These are phyloP conservation scores for Pseudomyrmex sp. DNA, from an alignment of 1,140 invertebrate species.

Conservation along the genomic window DNA sequence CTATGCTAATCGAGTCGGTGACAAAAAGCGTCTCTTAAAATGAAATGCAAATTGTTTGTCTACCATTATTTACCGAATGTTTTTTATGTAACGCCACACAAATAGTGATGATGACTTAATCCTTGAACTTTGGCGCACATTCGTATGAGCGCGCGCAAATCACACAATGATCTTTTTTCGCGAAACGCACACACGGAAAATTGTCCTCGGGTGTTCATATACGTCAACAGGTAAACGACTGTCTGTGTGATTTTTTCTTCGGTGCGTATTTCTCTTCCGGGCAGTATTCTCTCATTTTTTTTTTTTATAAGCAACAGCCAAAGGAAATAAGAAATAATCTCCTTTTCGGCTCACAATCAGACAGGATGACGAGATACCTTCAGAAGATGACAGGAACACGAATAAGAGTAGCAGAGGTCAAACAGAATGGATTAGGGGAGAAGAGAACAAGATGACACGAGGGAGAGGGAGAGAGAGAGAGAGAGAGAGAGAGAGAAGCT, in stretches of 20 bases:
- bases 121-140: background rate
- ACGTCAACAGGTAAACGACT: constrained; percentile 75
- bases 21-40: background rate
- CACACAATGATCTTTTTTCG: background rate
- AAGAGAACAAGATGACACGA: background rate
- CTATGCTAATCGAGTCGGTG: constrained; percentile 17
- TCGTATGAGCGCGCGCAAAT: background rate
- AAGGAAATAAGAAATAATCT: constrained; percentile 1
- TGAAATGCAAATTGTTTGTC: constrained; percentile 23
- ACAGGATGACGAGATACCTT: constrained; percentile 51
- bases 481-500: constrained; percentile 63
- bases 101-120: background rate
- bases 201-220: constrained; percentile 34
- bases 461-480: constrained; percentile 30
- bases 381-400: constrained; percentile 18
- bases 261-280: constrained; percentile 27
- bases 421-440: background rate
- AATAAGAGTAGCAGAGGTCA: constrained; percentile 46
- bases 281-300: background rate
- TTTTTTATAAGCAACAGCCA: constrained; percentile 21
- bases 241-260: constrained; percentile 21
- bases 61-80: background rate
- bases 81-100: constrained; percentile 3
- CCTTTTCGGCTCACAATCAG: background rate
- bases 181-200: background rate